Evolutionary conservation across 2,888 invertebrate species (phyloP).

Genomic region (Ophion ellenae): DNA sequence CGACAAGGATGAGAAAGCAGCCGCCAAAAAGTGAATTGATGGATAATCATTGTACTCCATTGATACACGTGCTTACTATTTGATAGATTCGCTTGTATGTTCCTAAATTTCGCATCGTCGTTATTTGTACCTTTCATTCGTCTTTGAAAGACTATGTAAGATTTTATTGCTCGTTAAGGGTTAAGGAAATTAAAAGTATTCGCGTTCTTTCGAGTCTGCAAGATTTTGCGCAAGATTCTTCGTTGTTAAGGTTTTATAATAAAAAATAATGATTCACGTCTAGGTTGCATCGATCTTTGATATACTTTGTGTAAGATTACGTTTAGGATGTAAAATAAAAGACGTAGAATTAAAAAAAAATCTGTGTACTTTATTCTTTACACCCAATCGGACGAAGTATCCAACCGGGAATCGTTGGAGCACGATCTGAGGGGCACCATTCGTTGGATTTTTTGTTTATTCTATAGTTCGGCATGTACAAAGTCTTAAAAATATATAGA

Average conservation of each 20-base stretch:
- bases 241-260: neutral
- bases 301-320: neutral
- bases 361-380: too few relatives aligned
- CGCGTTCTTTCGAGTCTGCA: neutral
- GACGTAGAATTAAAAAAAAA: neutral
- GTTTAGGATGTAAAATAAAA: neutral
- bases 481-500: constrained; percentile 58
- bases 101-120: constrained; percentile 1
- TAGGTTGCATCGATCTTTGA: neutral
- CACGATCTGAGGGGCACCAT: neutral
- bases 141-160: neutral
- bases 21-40: constrained; percentile 44
- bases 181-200: neutral
- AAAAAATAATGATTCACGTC: neutral
- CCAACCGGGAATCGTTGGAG: neutral
- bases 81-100: constrained; percentile 13
- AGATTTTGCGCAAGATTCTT: neutral
- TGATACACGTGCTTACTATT: constrained; percentile 34
- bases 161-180: neutral
- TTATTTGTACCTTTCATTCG: neutral
- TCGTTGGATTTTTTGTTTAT: constrained; percentile 36
- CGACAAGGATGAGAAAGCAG: constrained; percentile 50
- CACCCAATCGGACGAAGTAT: too few relatives aligned
- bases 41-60: neutral
- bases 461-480: constrained; percentile 53